phyloP scores from a whole-genome alignment of 2,113 vertebrate genomes.

The Buteo buteo region DNA sequence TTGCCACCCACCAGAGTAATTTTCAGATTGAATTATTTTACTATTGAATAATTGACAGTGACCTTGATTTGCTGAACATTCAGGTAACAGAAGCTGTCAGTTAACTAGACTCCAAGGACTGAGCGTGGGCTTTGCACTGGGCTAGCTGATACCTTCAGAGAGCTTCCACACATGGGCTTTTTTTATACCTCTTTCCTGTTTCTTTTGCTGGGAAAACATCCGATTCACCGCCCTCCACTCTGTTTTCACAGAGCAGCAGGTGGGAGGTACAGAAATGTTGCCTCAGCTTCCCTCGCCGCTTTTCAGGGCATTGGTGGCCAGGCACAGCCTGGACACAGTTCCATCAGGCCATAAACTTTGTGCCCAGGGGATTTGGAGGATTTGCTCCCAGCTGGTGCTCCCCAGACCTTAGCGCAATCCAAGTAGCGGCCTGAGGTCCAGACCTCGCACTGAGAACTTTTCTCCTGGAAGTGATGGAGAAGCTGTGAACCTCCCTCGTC shows the following conservation, averaged over 20 bases:
- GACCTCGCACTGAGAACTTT: neutral
- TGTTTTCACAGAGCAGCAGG: neutral
- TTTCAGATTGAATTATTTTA: slow-evolving; percentile 11
- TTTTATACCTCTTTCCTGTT: neutral
- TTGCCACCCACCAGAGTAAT: neutral
- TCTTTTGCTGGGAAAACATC: neutral
- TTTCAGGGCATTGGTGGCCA: neutral
- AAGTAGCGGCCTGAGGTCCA: neutral
- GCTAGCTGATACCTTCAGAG: neutral
- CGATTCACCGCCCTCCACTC: accelerated
- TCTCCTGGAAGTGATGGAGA: neutral
- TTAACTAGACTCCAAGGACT: neutral
- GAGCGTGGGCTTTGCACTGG: neutral
- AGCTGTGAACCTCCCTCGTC: neutral
- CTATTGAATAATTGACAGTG: slow-evolving; percentile 26
- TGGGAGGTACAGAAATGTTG: neutral
- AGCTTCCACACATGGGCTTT: neutral
- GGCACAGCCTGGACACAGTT: accelerated
- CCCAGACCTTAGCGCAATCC: neutral
- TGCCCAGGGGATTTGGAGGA: neutral
- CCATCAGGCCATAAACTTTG: neutral
- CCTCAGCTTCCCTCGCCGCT: neutral
- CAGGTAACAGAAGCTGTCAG: neutral
- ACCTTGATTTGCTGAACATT: neutral
- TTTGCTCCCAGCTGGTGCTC: neutral